Evolutionary conservation across 2,113 vertebrate genomes (phyloP).

Genomic region (Oryzias melastigma): DNA sequence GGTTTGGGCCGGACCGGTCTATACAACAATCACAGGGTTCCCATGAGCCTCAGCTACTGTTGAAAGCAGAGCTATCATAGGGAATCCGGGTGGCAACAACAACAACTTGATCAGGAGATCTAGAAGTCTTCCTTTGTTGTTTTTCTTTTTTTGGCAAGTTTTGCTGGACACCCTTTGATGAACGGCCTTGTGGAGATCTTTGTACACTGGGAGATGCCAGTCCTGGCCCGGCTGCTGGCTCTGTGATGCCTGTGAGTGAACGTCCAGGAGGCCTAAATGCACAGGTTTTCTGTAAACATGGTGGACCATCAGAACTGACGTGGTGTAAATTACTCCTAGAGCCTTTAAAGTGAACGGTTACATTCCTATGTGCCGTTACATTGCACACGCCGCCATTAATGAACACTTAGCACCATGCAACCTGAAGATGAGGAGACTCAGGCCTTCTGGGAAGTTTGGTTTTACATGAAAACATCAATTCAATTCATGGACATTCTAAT

Average conservation of each 20-base stretch:
- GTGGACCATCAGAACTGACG: conserved; percentile 53
- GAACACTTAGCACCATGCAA: conserved; percentile 78
- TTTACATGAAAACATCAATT: conserved; percentile 31
- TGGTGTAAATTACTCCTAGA: conserved; percentile 58
- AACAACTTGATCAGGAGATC: neutral
- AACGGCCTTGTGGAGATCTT: neutral
- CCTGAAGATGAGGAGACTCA: conserved; percentile 71
- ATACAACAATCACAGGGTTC: conserved; percentile 71
- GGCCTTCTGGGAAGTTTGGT: conserved; percentile 40
- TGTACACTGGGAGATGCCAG: conserved; percentile 22
- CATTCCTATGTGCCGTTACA: conserved; percentile 74
- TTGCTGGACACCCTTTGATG: neutral
- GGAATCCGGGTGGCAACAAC: conserved; percentile 22
- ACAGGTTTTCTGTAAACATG: conserved; percentile 53
- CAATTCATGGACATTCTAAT: conserved; percentile 29
- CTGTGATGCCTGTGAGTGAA: conserved; percentile 54
- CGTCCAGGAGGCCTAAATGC: conserved; percentile 45
- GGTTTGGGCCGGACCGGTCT: conserved; percentile 67
- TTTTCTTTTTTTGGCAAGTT: conserved; percentile 1
- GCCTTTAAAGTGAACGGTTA: conserved; percentile 63
- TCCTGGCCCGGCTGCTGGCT: conserved; percentile 26
- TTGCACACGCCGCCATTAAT: conserved; percentile 77
- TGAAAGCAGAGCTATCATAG: conserved; percentile 55
- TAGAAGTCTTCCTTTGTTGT: neutral
- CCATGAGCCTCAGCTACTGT: conserved; percentile 65